Conservation (phyloP, 2,113 vertebrate species). For the Calyptommatus sinebrachiatus region DNA sequence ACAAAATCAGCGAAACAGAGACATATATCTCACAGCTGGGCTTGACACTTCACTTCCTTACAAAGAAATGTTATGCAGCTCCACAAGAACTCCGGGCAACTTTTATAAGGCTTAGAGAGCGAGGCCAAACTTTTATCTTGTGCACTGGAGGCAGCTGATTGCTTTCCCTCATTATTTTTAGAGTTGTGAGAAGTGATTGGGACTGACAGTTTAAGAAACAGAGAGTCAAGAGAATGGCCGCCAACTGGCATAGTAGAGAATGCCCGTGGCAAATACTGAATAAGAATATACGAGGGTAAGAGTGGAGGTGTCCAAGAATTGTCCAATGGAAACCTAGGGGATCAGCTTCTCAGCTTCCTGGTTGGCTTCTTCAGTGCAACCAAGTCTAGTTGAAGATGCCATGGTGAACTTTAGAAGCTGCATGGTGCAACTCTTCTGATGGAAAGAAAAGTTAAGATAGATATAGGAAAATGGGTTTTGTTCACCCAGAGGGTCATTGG, state of each 20-base stretch:
- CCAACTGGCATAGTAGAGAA: neutral
- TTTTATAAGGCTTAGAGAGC: conserved; percentile 4
- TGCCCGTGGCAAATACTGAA: neutral
- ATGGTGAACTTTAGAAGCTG: too few species aligned
- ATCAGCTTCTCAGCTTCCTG: too few species aligned
- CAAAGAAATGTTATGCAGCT: conserved; percentile 46
- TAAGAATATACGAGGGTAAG: neutral
- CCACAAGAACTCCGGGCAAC: neutral
- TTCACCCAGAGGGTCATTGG: too few species aligned
- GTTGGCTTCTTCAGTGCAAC: too few species aligned
- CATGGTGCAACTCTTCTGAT: too few species aligned
- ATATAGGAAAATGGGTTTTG: too few species aligned
- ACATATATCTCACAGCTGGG: conserved; percentile 49
- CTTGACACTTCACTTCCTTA: conserved; percentile 50
- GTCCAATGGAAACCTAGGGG: neutral
- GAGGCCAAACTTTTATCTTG: neutral
- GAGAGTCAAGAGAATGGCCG: neutral
- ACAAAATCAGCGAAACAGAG: neutral
- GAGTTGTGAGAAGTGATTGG: fast-evolving
- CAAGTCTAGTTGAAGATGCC: too few species aligned
- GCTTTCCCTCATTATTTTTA: neutral
- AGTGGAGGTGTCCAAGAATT: neutral
- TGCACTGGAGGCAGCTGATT: neutral
- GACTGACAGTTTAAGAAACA: too few species aligned
- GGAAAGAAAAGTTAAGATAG: too few species aligned